Base-by-base conservation (phyloP, 2,888 invertebrate genomes). In the Rhagium mordax region DNA sequence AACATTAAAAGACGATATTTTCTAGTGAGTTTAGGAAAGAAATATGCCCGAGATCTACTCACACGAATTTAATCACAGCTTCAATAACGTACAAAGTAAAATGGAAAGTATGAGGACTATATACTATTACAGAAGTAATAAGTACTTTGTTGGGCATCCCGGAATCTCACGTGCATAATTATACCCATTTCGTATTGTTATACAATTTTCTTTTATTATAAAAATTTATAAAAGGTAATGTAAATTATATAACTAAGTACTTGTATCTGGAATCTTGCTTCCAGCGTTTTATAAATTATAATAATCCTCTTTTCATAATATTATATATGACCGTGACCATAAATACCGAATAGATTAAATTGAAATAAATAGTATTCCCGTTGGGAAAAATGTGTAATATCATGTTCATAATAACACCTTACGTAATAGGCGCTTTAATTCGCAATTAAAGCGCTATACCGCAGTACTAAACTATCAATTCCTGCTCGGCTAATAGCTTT, bases 401-500 rank as follows among this genome's bases (percentile, higher is more conserved):
- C 65, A 65, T 53, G 53, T 53, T 51, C 53, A 55, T 65, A 65
- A 65, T 53, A 64, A 27, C 51, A 33, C 53, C 29, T 65, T 65
- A 65, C 29, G 53, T 53, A 65, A 53, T 49, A 53, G 65, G 51
- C 53, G 33, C 29, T 65, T 65, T 65, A 53, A 53, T 65, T 65
- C 53, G 53, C 65, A 65, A 53, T 53, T 67, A 67, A 67, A 57
- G 47, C 33, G 47, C 47, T 48, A 24, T 51, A 21, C 67, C 53
- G 53, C 65, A 53, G 53, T 33, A 33, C 20, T 53, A 57, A 57
- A 47, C 67, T 67, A 67, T 67, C 67, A 67, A 57, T 67, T 67
- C 67, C 55, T 41, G 47, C 57, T 57, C 27, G 29, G 67, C 55
- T 67, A 67, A 67, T 67, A 67, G 67, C 67, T 55, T 57, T 57